Conservation (phyloP, 2,113 vertebrate genomes). For the Trinectes maculatus region DNA sequence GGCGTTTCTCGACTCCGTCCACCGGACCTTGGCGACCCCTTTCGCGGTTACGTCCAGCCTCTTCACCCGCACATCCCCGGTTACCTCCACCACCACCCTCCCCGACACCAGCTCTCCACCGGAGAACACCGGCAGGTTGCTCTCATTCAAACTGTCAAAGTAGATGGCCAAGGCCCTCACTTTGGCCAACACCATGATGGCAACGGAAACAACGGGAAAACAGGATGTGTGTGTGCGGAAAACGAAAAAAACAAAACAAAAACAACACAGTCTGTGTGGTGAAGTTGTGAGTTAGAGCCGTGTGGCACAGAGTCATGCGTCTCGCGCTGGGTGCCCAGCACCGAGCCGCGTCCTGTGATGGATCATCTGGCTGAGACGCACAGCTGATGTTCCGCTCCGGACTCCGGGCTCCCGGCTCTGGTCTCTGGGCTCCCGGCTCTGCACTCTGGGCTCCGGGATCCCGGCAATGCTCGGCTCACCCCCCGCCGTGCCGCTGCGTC, state of each 20-base stretch:
- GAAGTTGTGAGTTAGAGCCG: conserved; percentile 19
- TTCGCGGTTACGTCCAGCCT: conserved; percentile 91
- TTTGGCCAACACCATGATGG: conserved; percentile 90
- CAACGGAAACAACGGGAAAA: background rate
- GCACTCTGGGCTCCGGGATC: too few relatives aligned
- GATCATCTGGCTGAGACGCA: conserved; percentile 60
- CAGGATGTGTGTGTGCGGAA: background rate
- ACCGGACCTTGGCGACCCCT: conserved; percentile 96
- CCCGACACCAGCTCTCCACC: conserved; percentile 96
- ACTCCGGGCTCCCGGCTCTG: background rate
- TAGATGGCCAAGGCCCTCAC: conserved; percentile 92
- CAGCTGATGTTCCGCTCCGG: conserved; percentile 31
- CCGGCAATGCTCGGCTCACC: too few relatives aligned
- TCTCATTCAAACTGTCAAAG: conserved; percentile 96
- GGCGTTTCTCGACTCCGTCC: conserved; percentile 97
- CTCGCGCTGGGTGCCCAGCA: conserved; percentile 55
- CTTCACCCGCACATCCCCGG: conserved; percentile 92
- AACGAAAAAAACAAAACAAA: background rate
- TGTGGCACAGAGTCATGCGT: conserved; percentile 25
- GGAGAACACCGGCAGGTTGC: conserved; percentile 94
- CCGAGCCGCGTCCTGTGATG: conserved; percentile 61
- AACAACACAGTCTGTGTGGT: conserved; percentile 9
- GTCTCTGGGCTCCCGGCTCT: conserved; percentile 32
- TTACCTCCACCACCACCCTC: conserved; percentile 92
- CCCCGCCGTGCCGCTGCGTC: too few relatives aligned